These are phyloP conservation scores for Vipera ursinii DNA, from an alignment of 2,797 vertebrate genomes.

Conservation along the genomic window DNA sequence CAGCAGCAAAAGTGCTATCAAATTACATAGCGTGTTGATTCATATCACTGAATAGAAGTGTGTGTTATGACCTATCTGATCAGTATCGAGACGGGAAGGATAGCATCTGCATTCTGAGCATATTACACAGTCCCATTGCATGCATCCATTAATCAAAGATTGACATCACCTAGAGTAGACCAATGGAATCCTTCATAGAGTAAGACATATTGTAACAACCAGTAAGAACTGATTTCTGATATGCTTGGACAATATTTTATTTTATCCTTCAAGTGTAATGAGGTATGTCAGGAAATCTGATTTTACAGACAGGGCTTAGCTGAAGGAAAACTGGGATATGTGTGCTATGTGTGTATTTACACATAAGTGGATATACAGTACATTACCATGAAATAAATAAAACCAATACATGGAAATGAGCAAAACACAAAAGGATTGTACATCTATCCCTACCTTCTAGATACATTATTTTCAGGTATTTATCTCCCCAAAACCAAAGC, in stretches of 20 bases:
- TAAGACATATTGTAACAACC: background rate
- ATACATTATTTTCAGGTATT: background rate
- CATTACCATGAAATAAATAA: background rate
- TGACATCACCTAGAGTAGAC: background rate
- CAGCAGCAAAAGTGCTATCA: background rate
- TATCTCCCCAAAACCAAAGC: background rate
- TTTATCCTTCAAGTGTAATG: background rate
- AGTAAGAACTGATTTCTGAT: fast-evolving
- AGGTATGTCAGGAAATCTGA: background rate
- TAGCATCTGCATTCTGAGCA: constrained; percentile 1
- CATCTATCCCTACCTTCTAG: background rate
- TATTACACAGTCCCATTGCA: background rate
- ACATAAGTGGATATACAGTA: background rate
- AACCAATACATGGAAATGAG: background rate
- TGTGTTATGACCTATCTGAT: background rate
- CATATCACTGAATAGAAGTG: background rate
- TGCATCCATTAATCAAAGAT: background rate
- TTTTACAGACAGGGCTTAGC: background rate
- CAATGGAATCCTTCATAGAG: background rate
- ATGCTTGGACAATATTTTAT: background rate
- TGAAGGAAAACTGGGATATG: background rate
- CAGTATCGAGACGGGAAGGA: constrained; percentile 6
- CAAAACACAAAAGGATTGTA: background rate
- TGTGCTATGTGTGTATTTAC: background rate
- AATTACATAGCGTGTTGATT: constrained; percentile 2